Conservation (phyloP, 2,797 vertebrate genomes). For the Lepilemur ruficaudatus region DNA sequence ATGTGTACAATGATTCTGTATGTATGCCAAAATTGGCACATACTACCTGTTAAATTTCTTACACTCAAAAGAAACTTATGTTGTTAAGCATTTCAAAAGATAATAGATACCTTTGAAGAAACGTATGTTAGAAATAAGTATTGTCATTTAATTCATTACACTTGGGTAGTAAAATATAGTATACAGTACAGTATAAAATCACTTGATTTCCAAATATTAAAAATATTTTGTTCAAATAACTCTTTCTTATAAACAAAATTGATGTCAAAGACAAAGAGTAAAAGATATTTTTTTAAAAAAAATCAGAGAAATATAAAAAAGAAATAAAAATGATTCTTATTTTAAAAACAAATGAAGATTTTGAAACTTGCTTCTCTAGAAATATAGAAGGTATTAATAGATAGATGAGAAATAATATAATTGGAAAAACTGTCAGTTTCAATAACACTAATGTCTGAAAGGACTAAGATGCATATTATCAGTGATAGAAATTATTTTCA, state of each 20-base stretch:
- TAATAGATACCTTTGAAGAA: background rate
- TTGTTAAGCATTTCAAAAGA: slow-evolving; percentile 10
- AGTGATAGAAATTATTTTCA: background rate
- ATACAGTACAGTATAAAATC: background rate
- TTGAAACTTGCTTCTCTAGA: background rate
- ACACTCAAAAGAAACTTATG: background rate
- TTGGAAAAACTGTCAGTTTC: background rate
- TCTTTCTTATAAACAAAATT: background rate
- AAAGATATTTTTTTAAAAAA: background rate
- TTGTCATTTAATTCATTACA: background rate
- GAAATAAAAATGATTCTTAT: background rate
- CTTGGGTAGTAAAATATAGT: background rate
- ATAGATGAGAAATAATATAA: background rate
- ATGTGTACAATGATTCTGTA: background rate
- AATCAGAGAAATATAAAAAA: background rate
- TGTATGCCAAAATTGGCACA: background rate
- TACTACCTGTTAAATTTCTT: background rate
- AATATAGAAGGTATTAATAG: background rate
- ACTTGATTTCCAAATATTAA: background rate
- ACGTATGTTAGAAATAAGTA: background rate
- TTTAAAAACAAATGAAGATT: background rate
- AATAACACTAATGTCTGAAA: background rate
- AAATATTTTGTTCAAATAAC: background rate
- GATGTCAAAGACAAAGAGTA: background rate
- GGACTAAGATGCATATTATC: background rate